phyloP scores from a whole-genome alignment of 2,797 vertebrate genomes.

The Urophycis tenuis region DNA sequence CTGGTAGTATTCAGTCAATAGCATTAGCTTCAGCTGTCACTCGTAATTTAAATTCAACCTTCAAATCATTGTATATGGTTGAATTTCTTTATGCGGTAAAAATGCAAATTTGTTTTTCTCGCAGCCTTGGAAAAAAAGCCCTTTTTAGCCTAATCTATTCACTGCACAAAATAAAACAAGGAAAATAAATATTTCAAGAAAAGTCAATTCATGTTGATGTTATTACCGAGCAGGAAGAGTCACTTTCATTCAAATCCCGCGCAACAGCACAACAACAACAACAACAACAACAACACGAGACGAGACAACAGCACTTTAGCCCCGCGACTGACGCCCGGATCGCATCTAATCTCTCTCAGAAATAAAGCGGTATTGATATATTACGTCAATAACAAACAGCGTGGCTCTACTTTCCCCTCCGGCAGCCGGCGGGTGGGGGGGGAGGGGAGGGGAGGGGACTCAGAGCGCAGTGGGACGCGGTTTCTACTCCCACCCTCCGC shows the following conservation, averaged over 20 bases:
- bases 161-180: neutral
- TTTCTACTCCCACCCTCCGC: slow-evolving; percentile 14
- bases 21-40: too few relatives aligned
- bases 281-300: neutral
- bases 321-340: too few relatives aligned
- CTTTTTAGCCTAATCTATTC: neutral
- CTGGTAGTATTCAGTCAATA: too few relatives aligned
- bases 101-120: too few relatives aligned
- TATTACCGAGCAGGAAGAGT: neutral
- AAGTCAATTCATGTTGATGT: neutral
- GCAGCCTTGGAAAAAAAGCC: too few relatives aligned
- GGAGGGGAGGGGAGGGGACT: too few relatives aligned
- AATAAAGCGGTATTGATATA: neutral
- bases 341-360: neutral
- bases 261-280: neutral
- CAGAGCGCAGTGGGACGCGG: slow-evolving; percentile 37
- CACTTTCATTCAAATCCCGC: neutral
- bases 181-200: neutral
- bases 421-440: too few relatives aligned
- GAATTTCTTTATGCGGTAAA: too few relatives aligned
- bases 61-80: too few relatives aligned
- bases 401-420: slow-evolving; percentile 30
- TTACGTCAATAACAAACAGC: neutral
- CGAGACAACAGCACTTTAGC: neutral
- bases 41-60: too few relatives aligned